These are phyloP conservation scores for Procambarus clarkii DNA, from an alignment of 1,140 invertebrate species.

Conservation along the genomic window DNA sequence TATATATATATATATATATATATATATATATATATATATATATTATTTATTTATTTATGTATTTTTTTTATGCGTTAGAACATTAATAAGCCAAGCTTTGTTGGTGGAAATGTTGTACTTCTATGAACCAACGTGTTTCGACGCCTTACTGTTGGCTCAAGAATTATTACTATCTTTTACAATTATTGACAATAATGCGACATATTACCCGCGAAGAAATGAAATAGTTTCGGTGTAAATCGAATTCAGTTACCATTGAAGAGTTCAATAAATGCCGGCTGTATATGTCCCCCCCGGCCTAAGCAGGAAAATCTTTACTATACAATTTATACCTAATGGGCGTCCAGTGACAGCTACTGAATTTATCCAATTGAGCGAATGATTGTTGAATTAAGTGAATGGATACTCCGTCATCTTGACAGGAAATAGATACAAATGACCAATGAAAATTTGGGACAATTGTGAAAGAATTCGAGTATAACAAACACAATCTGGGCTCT, in stretches of 20 bases:
- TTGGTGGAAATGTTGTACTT: too few relatives aligned
- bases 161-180: not conserved
- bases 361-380: constrained; percentile 37
- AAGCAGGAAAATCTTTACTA: not conserved
- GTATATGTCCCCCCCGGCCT: not conserved
- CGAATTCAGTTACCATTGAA: not conserved
- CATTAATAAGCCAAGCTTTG: too few relatives aligned
- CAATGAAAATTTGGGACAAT: constrained; percentile 42
- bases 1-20: not conserved
- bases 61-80: too few relatives aligned
- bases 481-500: constrained; percentile 2
- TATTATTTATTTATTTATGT: too few relatives aligned
- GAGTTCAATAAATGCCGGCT: not conserved
- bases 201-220: not conserved
- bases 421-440: constrained; percentile 62
- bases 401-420: constrained; percentile 33
- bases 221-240: not conserved
- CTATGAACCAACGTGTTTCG: not conserved
- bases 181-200: not conserved
- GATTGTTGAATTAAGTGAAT: constrained; percentile 49
- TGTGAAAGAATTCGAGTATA: constrained; percentile 42
- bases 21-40: not conserved
- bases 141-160: not conserved
- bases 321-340: constrained; percentile 9
- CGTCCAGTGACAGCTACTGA: not conserved